phyloP scores from a whole-genome alignment of 2,797 vertebrate genomes.

The Phrynocephalus guinanensis region DNA sequence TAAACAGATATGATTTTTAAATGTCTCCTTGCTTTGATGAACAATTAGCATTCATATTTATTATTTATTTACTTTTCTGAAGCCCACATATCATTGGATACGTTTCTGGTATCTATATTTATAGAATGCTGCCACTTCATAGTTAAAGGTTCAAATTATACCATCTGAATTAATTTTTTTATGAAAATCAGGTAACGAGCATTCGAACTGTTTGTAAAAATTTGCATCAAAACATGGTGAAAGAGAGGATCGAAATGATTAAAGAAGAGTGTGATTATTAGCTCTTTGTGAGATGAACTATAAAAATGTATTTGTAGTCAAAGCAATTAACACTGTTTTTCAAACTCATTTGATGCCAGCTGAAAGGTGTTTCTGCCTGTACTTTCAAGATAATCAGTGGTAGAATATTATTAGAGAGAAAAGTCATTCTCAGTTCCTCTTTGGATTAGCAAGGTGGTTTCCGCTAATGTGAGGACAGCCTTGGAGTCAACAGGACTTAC shows the following conservation, averaged over 20 bases:
- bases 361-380: slow-evolving; percentile 10
- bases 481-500: not conserved
- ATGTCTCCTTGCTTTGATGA: not conserved
- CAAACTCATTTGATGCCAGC: not conserved
- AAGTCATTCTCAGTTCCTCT: not conserved
- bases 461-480: not conserved
- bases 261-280: slow-evolving; percentile 12
- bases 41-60: slow-evolving; percentile 30
- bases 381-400: slow-evolving; percentile 6
- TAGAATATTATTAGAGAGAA: not conserved
- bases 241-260: slow-evolving; percentile 18
- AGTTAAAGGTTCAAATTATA: slow-evolving; percentile 22
- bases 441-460: not conserved
- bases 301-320: slow-evolving; percentile 23
- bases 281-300: slow-evolving; percentile 11
- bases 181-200: not conserved
- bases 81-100: slow-evolving; percentile 1
- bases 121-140: not conserved
- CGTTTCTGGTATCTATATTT: slow-evolving; percentile 11
- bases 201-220: slow-evolving; percentile 19
- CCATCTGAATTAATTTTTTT: slow-evolving; percentile 1
- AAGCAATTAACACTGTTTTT: slow-evolving; percentile 26
- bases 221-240: slow-evolving; percentile 26
- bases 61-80: slow-evolving; percentile 11
- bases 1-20: not conserved